Evolutionary conservation across 2,797 vertebrate species (phyloP).

Genomic region (Cirrhinus mrigala): DNA sequence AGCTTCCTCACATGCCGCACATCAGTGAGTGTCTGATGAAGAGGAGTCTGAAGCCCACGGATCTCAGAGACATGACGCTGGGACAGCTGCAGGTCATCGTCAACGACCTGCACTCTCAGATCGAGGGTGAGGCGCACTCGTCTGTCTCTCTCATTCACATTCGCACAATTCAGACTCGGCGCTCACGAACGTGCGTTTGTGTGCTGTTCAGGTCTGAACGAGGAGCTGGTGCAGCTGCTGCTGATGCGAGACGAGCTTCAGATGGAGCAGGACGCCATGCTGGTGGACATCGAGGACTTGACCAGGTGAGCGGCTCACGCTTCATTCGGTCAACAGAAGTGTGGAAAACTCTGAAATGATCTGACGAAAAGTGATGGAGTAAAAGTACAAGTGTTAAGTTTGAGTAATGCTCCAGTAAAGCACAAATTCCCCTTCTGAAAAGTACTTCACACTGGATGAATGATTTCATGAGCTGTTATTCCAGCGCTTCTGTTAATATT

Average conservation of each 20-base stretch:
- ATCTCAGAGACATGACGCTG: slow-evolving; percentile 95
- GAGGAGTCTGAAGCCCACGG: slow-evolving; percentile 92
- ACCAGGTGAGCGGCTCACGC: slow-evolving; percentile 83
- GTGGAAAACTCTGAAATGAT: too few relatives aligned
- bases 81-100: slow-evolving; percentile 99
- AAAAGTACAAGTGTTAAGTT: not conserved
- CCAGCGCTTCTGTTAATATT: too few relatives aligned
- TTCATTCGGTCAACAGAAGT: not conserved
- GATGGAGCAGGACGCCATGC: slow-evolving; percentile 98
- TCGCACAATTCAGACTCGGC: not conserved
- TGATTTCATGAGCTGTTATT: too few relatives aligned
- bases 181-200: not conserved
- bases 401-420: not conserved
- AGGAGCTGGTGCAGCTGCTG: slow-evolving; percentile 97
- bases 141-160: not conserved
- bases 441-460: not conserved
- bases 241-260: slow-evolving; percentile 96
- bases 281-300: slow-evolving; percentile 98
- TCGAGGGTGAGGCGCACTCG: slow-evolving; percentile 87
- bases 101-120: slow-evolving; percentile 98
- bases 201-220: slow-evolving; percentile 88
- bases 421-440: not conserved
- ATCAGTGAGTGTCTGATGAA: slow-evolving; percentile 99
- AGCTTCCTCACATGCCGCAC: slow-evolving; percentile 98
- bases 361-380: not conserved